Evolutionary conservation across 1,140 invertebrate species (phyloP).

Genomic region (Drosophila mauritiana): DNA sequence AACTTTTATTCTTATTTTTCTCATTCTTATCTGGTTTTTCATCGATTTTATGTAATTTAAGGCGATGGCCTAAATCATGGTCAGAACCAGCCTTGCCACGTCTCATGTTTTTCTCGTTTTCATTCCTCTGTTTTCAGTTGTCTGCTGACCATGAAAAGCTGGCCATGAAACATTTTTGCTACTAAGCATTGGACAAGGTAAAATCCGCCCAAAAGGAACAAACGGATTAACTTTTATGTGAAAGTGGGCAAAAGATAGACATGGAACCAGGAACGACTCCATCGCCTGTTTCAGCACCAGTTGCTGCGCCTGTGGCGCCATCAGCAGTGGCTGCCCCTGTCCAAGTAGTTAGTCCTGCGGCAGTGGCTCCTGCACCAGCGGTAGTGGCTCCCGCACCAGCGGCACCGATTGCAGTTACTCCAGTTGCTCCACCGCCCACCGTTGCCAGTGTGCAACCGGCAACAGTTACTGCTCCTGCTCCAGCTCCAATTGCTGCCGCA

Average conservation of each 20-base stretch:
- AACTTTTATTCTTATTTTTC: not conserved
- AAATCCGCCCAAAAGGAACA: not conserved
- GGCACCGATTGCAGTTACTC: not conserved
- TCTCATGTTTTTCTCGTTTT: not conserved
- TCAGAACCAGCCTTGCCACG: conserved; percentile 15
- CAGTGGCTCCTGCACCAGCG: not conserved
- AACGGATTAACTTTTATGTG: not conserved
- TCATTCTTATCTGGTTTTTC: not conserved
- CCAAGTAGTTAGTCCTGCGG: not conserved
- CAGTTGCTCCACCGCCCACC: not conserved
- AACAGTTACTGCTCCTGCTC: not conserved
- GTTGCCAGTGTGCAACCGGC: not conserved
- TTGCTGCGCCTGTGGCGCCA: not conserved
- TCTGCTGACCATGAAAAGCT: conserved; percentile 8
- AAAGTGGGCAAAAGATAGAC: not conserved
- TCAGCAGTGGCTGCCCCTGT: not conserved
- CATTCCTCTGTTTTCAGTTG: conserved; percentile 10
- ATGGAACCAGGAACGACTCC: conserved; percentile 20
- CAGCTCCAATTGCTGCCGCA: not conserved
- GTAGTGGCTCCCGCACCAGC: not conserved
- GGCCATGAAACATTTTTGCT: conserved; percentile 12
- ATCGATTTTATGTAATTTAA: conserved; percentile 1
- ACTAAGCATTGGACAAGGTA: not conserved
- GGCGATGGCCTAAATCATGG: conserved; percentile 45
- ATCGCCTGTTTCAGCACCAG: conserved; percentile 3